Conservation (phyloP, 2,888 invertebrate genomes). For the Leptopilina myrica region DNA sequence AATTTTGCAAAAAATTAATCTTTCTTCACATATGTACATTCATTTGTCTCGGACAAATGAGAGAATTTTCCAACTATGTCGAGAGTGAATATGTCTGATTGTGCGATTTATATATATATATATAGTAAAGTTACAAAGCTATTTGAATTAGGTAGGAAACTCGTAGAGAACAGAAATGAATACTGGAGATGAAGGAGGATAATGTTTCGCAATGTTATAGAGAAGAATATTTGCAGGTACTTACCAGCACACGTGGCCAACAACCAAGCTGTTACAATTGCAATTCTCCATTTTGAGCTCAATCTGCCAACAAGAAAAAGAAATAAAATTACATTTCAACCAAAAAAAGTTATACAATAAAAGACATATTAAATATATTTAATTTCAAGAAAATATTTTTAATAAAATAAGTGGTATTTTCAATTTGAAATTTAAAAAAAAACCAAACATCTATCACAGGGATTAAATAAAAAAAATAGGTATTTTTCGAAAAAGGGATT, state of each 20-base stretch:
- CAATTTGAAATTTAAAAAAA: too few relatives aligned
- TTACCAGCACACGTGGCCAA: constrained; percentile 65
- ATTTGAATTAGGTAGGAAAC: constrained; percentile 34
- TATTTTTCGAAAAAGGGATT: too few relatives aligned
- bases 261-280: constrained; percentile 64
- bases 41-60: constrained; percentile 10
- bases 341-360: too few relatives aligned
- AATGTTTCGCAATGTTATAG: constrained; percentile 42
- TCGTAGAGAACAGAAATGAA: constrained; percentile 37
- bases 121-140: constrained; percentile 32
- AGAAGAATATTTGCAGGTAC: constrained; percentile 53
- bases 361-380: too few relatives aligned
- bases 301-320: constrained; percentile 63
- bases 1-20: not conserved
- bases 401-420: too few relatives aligned
- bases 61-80: constrained; percentile 2
- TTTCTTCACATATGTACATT: constrained; percentile 11
- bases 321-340: not conserved
- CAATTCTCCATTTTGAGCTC: constrained; percentile 55
- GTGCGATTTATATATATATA: too few relatives aligned
- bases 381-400: too few relatives aligned
- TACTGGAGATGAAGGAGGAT: constrained; percentile 48
- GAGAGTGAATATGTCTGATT: constrained; percentile 1
- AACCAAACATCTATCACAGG: too few relatives aligned
- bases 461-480: too few relatives aligned